Evolutionary conservation across 2,797 vertebrate genomes (phyloP).

Genomic region (Allobates femoralis): DNA sequence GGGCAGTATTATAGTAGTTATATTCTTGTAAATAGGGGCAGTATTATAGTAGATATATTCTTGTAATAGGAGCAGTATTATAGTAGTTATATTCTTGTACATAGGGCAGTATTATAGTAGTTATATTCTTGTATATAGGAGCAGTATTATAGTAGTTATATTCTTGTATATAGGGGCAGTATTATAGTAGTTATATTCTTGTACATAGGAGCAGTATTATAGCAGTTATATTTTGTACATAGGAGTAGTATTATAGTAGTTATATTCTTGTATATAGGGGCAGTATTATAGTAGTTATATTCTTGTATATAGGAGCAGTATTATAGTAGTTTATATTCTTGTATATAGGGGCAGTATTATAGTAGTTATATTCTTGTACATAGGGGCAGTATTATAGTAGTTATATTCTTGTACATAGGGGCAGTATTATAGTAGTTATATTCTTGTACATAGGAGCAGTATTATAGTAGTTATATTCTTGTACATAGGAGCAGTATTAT

Average conservation of each 20-base stretch:
- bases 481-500: too few species aligned
- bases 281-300: constrained; percentile 10
- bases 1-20: neutral
- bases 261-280: constrained; percentile 8
- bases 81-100: neutral
- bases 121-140: neutral
- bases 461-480: too few species aligned
- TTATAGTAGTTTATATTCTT: too few species aligned
- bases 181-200: neutral
- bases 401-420: too few species aligned
- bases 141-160: constrained; percentile 5
- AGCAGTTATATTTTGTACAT: constrained; percentile 14
- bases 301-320: too few species aligned
- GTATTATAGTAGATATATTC: too few species aligned
- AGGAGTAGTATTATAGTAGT: neutral
- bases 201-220: neutral
- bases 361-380: too few species aligned
- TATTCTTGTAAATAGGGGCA: neutral
- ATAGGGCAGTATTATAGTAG: neutral
- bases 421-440: too few species aligned
- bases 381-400: too few species aligned
- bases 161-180: too few species aligned
- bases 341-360: too few species aligned
- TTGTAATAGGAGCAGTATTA: neutral
- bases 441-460: too few species aligned